Evolutionary conservation across 2,888 invertebrate genomes (phyloP).

Genomic region (Gibbula magus): DNA sequence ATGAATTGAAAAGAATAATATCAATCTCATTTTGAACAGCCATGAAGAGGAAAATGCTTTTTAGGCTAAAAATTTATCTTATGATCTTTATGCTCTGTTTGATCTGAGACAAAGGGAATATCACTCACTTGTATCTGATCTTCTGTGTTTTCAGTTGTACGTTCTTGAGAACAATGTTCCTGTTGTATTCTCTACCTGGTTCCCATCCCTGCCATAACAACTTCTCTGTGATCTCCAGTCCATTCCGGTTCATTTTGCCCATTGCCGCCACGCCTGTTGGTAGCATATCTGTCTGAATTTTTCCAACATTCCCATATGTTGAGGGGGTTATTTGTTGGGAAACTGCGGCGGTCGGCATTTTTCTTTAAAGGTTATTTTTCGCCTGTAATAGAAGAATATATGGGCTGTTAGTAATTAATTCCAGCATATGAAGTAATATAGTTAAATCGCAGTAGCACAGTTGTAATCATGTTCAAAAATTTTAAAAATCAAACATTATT

Average conservation of each 20-base stretch:
- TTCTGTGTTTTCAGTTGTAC: constrained; percentile 72
- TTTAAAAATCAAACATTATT: too few species aligned
- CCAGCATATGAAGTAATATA: too few species aligned
- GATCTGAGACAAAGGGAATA: not conserved
- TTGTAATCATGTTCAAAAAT: too few species aligned
- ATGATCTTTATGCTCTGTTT: too few species aligned
- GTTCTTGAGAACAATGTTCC: constrained; percentile 73
- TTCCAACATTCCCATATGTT: constrained; percentile 22
- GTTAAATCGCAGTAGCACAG: too few species aligned
- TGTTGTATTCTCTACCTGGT: constrained; percentile 73
- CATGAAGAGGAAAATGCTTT: too few species aligned
- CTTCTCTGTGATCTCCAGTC: constrained; percentile 69
- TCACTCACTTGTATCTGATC: constrained; percentile 72
- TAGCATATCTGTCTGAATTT: constrained; percentile 25
- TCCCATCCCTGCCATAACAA: constrained; percentile 74
- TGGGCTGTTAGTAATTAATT: not conserved
- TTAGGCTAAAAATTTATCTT: too few species aligned
- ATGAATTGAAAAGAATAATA: too few species aligned
- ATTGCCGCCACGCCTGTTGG: not conserved
- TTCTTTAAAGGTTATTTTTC: not conserved
- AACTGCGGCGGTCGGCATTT: constrained; percentile 42
- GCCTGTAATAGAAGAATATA: not conserved
- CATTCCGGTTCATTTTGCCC: constrained; percentile 45
- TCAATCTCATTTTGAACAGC: too few species aligned
- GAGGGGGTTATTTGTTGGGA: constrained; percentile 29